Base-by-base conservation (phyloP, 2,797 vertebrate species). In the Myiothlypis chrysogaster region DNA sequence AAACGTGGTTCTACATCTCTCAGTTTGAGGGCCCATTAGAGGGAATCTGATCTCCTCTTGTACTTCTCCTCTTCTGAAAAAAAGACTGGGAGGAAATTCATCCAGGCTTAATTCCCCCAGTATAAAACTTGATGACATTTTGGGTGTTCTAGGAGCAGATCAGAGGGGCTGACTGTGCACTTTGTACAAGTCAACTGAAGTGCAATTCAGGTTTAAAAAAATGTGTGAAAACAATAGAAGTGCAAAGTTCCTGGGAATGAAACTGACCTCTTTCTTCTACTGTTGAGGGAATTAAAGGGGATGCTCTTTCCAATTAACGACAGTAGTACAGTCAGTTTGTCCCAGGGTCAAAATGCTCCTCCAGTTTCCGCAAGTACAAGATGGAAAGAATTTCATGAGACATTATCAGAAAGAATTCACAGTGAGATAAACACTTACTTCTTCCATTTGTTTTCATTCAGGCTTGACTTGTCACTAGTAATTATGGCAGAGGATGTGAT, bases 401-500 rank as follows among this genome's bases (percentile, higher is more conserved):
- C 83, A 32, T 94, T 96, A 96, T 95, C 90, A 96, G 90, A 94
- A 95, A 89, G 89, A 96, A 93, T 96, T 94, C 43, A 75, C 43
- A 75, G 77, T 49, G 75, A 95, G 89, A 95, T 90, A 95, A 96
- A 97, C 88, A 95, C 69, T 94, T 89, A 94, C 68, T 94, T 93
- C 94, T 96, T 95, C 82, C 88, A 94, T 96, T 96, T 97, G 94
- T 96, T 96, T 96, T 92, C 78, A 93, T 92, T 95, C 93, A 97
- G 78, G 83, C 81, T 91, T 78, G 56, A 93, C 95, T 95, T 94
- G 90, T 92, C 95, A 75, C 75, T 87, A 90, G 85, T 72, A 96
- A 96, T 96, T 94, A 96, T 96, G 95, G 85, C 88, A 89, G 94
- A 95, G 96, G 96, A 97, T 95, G 93, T 97, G 96, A 95, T 96